A percentile compares a stretch with the other conserved stretches of the same genome.
Conservation (phyloP, 2,797 vertebrate species). For the Falco peregrinus region DNA sequence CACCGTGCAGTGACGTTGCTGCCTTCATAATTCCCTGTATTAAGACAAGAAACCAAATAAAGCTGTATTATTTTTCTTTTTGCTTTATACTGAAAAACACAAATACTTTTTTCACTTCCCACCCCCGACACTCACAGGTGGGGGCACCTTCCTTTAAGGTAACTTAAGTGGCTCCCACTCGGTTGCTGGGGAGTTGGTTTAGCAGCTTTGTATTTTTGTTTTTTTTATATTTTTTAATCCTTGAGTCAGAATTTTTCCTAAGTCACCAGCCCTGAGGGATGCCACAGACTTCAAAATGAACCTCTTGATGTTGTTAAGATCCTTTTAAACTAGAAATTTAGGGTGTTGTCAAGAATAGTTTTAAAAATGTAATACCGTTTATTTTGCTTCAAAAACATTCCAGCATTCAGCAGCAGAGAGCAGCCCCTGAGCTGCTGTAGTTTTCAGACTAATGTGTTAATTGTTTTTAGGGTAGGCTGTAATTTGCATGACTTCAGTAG, state of each 20-base stretch:
- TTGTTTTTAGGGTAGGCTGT: not conserved
- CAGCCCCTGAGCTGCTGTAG: not conserved
- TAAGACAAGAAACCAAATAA: not conserved
- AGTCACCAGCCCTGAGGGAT: constrained; percentile 60
- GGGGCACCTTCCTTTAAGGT: not conserved
- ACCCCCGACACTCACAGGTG: too few species aligned
- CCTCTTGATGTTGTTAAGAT: constrained; percentile 56
- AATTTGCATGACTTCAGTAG: not conserved
- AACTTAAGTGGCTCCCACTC: not conserved
- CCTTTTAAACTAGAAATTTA: constrained; percentile 72
- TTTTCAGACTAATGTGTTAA: not conserved
- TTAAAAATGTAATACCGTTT: constrained; percentile 90
- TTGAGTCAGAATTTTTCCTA: constrained; percentile 66
- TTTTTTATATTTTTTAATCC: not conserved
- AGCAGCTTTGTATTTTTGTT: not conserved
- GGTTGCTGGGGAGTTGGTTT: not conserved
- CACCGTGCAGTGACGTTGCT: not conserved
- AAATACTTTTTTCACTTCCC: not conserved
- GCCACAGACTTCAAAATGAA: constrained; percentile 54
- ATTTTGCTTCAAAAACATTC: constrained; percentile 90
- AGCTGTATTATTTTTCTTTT: not conserved
- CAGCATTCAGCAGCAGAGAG: constrained; percentile 73
- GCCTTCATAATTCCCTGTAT: not conserved
- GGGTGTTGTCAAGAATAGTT: constrained; percentile 79
- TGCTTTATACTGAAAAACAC: not conserved